Conservation (phyloP, 92 coral and sea anemone genomes). For the Porites divaricata region DNA sequence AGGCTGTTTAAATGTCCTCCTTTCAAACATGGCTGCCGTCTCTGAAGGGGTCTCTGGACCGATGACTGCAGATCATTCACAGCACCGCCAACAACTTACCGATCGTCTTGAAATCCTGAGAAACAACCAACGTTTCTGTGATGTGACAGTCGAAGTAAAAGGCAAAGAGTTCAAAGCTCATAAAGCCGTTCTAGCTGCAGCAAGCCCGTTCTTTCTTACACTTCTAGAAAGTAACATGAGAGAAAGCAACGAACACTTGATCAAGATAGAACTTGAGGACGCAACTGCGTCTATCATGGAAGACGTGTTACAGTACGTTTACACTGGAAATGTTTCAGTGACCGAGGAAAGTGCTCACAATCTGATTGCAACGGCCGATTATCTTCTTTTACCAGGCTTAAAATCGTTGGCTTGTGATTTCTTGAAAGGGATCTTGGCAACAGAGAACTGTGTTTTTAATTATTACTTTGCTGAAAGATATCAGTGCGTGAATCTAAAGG, state of each 20-base stretch:
- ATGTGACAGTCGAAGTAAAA: conserved; percentile 57
- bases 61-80: neutral
- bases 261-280: neutral
- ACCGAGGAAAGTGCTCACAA: neutral
- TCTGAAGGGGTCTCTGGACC: too few species aligned
- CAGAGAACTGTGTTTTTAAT: neutral
- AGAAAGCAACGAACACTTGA: neutral
- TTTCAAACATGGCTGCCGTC: too few species aligned
- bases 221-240: neutral
- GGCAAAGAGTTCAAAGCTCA: neutral
- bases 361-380: conserved; percentile 27
- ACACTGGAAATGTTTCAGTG: too few species aligned
- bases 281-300: too few species aligned
- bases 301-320: too few species aligned
- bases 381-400: neutral
- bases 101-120: neutral
- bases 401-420: neutral
- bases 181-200: conserved; percentile 54
- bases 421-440: neutral
- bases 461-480: conserved; percentile 2
- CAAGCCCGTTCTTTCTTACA: conserved; percentile 44
- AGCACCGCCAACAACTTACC: neutral
- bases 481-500: neutral
- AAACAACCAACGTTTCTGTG: conserved; percentile 34
- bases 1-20: too few species aligned